A percentile compares a stretch with the other conserved stretches of the same genome.
phyloP scores from a whole-genome alignment of 2,888 invertebrate genomes.

The Polia nebulosa region DNA sequence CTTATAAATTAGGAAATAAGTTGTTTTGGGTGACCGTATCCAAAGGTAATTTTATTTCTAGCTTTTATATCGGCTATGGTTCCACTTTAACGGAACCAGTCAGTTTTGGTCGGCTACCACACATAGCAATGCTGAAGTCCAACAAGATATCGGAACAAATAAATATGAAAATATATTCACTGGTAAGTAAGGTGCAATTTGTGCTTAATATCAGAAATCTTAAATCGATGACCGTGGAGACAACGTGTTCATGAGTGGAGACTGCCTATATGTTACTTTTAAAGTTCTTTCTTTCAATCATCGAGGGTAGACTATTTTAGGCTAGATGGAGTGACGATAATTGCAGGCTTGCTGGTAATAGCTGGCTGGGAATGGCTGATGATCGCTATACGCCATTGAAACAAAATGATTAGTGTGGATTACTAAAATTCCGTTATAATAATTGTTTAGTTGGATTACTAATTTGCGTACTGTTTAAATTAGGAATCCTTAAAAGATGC shows the following conservation, averaged over 20 bases:
- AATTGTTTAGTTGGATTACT: neutral
- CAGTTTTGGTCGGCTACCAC: constrained; percentile 14
- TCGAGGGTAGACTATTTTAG: neutral
- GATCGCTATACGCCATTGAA: neutral
- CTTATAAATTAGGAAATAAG: constrained; percentile 31
- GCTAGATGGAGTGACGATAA: neutral
- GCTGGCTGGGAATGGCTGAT: neutral
- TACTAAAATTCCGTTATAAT: neutral
- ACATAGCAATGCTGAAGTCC: constrained; percentile 22
- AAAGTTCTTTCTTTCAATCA: too few species aligned
- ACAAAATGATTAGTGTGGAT: neutral
- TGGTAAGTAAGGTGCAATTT: constrained; percentile 46
- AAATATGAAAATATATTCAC: constrained; percentile 48
- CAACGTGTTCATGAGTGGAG: too few species aligned
- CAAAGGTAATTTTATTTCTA: constrained; percentile 47
- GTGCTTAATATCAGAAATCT: neutral
- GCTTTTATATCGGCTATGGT: constrained; percentile 37
- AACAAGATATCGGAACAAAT: constrained; percentile 22
- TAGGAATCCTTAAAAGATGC: too few species aligned
- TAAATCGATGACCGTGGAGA: neutral
- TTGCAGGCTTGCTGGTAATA: neutral
- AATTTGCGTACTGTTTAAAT: too few species aligned
- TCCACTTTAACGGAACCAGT: constrained; percentile 24
- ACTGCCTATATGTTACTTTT: too few species aligned
- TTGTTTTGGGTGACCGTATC: constrained; percentile 40